Percentiles rank a stretch among this genome's conserved stretches.
These are phyloP conservation scores for Gallinago undulata DNA, from an alignment of 2,113 vertebrate species.

Conservation along the genomic window DNA sequence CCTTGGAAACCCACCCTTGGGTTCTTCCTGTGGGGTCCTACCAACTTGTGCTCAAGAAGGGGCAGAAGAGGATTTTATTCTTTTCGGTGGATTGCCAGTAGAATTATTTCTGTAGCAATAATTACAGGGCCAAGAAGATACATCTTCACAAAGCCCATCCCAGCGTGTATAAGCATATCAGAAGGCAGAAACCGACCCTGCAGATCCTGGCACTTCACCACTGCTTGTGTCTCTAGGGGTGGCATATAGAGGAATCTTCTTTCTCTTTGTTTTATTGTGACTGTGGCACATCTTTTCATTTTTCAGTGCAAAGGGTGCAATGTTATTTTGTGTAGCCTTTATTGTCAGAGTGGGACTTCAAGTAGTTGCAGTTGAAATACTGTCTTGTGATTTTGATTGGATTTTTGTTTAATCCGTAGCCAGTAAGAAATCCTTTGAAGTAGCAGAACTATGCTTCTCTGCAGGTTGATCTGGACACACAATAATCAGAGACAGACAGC, in stretches of 20 bases:
- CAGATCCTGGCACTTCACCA: not conserved
- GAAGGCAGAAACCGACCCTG: not conserved
- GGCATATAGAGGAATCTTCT: not conserved
- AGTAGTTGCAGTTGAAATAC: not conserved
- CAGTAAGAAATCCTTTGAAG: slow-evolving; percentile 2
- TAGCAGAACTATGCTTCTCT: not conserved
- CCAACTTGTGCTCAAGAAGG: not conserved
- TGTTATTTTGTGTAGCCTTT: not conserved
- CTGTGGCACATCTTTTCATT: not conserved
- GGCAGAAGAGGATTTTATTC: not conserved
- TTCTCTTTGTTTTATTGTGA: not conserved
- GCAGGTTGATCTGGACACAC: not conserved
- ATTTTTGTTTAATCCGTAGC: not conserved
- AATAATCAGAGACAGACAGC: not conserved
- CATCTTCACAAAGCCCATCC: not conserved
- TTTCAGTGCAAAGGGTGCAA: not conserved
- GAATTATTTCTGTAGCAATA: not conserved
- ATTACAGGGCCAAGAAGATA: not conserved
- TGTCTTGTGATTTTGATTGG: not conserved
- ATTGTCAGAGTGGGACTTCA: not conserved
- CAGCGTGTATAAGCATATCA: fast-evolving
- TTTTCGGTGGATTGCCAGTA: not conserved
- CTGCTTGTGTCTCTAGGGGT: not conserved
- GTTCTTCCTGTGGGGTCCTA: not conserved
- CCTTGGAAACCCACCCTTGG: not conserved